Evolutionary conservation across 1,140 invertebrate genomes (phyloP), one percentile per base, ranked within the genome.

Genomic region (Hydropsyche tenuis): DNA sequence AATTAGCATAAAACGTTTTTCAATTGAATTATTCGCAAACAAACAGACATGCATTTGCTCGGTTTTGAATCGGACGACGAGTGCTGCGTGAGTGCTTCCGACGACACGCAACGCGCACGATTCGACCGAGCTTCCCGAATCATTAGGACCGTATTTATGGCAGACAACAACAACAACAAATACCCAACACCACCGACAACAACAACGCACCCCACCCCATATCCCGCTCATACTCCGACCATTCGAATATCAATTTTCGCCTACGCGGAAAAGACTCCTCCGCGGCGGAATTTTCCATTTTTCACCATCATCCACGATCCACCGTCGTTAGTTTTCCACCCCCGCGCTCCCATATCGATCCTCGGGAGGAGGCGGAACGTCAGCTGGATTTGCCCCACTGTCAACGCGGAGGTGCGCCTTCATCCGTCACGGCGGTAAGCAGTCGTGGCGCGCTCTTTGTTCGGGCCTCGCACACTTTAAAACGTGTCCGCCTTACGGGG

Each of bases 131-230:
- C 42, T 72, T 64, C 63, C 51, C 20, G 37, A 60, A 72, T 63
- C 70, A 72, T 72, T 72, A 72, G 45, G 62, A 63, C 63, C 56
- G 48, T 72, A 72, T 72, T 72, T 72, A 72, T 72, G 70, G 70
- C 60, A 63, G 45, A 63, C 18, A 45, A 53, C 48, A 37, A 37
- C 30, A 37, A 37, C 30, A 37, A 37, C 30, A n/a, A n/a, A n/a
- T n/a, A n/a, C n/a, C n/a, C n/a, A 37, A 37, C 30, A 37, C 3
- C 30, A 4, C 3, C 30, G 3, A 37, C 30, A 37, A 37, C 9
- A 37, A 37, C 30, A 37, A 37, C 30, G 3, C 3, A 37, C 30
- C 30, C 30, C 30, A 37, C 9, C 9, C 30, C 30, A 3, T 51
- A n/a, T 23, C 18, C 16, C 48, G 7, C 11, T 22, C 48, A 53